phyloP scores from a whole-genome alignment of 2,888 invertebrate species.

The Globia sparganii region DNA sequence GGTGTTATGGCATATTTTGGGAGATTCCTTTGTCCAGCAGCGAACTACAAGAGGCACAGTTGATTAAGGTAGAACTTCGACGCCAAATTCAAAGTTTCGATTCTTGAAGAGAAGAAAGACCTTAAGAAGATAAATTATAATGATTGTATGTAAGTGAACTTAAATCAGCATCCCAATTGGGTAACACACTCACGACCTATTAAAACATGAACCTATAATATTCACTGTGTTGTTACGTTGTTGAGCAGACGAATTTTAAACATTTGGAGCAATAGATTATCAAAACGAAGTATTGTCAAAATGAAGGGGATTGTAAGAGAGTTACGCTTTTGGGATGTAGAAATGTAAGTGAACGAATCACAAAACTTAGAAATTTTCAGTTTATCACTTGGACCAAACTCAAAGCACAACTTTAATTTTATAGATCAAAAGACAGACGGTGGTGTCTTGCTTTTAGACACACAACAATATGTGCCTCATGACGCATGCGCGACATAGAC shows the following conservation, averaged over 20 bases:
- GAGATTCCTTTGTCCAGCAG: not conserved
- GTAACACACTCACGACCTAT: too few relatives aligned
- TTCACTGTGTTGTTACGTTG: not conserved
- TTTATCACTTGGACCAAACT: conserved; percentile 54
- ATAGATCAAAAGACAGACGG: conserved; percentile 75
- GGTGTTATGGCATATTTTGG: not conserved
- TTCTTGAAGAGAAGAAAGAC: not conserved
- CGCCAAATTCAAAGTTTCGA: not conserved
- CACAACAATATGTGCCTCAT: conserved; percentile 49
- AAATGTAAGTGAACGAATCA: not conserved
- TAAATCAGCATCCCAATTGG: too few relatives aligned
- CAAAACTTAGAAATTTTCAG: not conserved
- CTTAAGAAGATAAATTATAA: not conserved
- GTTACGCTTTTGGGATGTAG: not conserved
- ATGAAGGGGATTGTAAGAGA: not conserved
- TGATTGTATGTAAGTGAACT: too few relatives aligned
- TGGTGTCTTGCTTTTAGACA: conserved; percentile 63
- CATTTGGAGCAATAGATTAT: not conserved
- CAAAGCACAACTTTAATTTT: conserved; percentile 74
- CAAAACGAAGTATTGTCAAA: not conserved
- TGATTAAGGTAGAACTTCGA: not conserved
- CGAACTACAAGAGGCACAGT: not conserved
- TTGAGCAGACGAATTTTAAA: not conserved
- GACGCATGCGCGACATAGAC: conserved; percentile 50
- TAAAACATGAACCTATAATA: not conserved